These are phyloP conservation scores for Thymelicus sylvestris DNA, from an alignment of 2,888 invertebrate genomes.

Conservation along the genomic window DNA sequence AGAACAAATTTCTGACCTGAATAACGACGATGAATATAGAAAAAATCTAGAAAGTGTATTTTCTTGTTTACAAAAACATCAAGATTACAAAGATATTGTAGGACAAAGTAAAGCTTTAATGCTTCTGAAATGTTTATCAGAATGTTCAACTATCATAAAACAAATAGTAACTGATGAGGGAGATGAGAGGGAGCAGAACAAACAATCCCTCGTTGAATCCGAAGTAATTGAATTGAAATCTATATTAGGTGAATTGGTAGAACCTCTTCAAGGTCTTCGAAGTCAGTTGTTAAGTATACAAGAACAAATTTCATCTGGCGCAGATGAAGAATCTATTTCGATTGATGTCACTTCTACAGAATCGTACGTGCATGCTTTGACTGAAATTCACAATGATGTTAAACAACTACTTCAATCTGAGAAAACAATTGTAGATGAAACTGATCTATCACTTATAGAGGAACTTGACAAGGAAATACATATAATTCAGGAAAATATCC, in stretches of 20 bases:
- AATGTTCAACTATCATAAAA: constrained; percentile 63
- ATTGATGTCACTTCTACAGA: constrained; percentile 65
- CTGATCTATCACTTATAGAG: constrained; percentile 60
- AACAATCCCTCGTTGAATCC: constrained; percentile 48
- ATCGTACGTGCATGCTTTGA: constrained; percentile 65
- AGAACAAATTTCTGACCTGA: constrained; percentile 38
- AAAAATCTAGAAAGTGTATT: constrained; percentile 52
- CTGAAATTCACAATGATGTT: constrained; percentile 68
- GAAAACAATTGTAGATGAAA: constrained; percentile 49
- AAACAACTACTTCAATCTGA: constrained; percentile 58
- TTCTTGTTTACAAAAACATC: constrained; percentile 59
- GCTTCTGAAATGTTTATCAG: constrained; percentile 66
- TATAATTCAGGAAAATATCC: constrained; percentile 63
- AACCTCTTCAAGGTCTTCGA: constrained; percentile 65
- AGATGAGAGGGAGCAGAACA: constrained; percentile 43
- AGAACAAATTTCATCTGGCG: constrained; percentile 61
- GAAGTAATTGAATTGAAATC: constrained; percentile 55
- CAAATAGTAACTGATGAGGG: constrained; percentile 47
- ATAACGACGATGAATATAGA: constrained; percentile 42
- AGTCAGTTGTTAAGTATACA: constrained; percentile 62
- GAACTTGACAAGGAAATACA: constrained; percentile 69
- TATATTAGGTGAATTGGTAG: constrained; percentile 62
- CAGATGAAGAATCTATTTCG: constrained; percentile 61
- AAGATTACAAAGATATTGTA: constrained; percentile 61
- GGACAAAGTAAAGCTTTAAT: constrained; percentile 65